Evolutionary conservation across 2,797 vertebrate species (phyloP), one percentile per base, ranked within the genome.

Genomic region (Brachymystax lenok): DNA sequence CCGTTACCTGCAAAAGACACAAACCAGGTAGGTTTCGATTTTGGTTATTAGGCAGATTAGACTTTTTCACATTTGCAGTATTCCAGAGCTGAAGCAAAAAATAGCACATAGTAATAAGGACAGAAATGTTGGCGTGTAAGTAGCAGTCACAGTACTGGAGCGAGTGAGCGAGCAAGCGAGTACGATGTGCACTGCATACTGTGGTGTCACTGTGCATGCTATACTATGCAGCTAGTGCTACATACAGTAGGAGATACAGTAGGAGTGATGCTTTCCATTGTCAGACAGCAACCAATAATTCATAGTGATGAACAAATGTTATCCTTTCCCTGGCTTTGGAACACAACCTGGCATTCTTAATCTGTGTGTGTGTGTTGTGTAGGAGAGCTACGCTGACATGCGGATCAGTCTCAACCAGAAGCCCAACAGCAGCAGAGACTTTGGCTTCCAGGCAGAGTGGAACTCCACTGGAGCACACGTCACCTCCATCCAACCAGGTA

Each of bases 371-470:
- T 87, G 24, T 78, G 68, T 52, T 74, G 94, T 87, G 80, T 86
- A 99, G 98, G 95, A 95, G 73, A 93, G 90, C 90, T 96, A 91
- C 94, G 96, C 96, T 70, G 96, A 99, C 90, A 95, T 97, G 97
- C 95, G 98, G 91, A 95, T 99, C 91, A 98, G 93, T 92, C 94
- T 99, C 90, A 99, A 97, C 92, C 98, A 98, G 93, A 98, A 93
- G 84, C 97, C 98, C 77, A 96, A 97, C 90, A 97, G 95, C 90
- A 91, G 93, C 87, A 91, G 80, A 83, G 96, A 95, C 93, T 99
- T 99, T 88, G 98, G 98, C 79, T 98, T 99, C 90, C 94, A 96
- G 83, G 90, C 95, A 27, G 83, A 86, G 75, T 98, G 97, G 96
- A 95, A 94, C 85, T 94, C 95, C 35, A 94, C 94, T 1, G 95